Base-by-base conservation (phyloP, 35 echinoderm and acorn worm species). In the Holothuria glaberrima region DNA sequence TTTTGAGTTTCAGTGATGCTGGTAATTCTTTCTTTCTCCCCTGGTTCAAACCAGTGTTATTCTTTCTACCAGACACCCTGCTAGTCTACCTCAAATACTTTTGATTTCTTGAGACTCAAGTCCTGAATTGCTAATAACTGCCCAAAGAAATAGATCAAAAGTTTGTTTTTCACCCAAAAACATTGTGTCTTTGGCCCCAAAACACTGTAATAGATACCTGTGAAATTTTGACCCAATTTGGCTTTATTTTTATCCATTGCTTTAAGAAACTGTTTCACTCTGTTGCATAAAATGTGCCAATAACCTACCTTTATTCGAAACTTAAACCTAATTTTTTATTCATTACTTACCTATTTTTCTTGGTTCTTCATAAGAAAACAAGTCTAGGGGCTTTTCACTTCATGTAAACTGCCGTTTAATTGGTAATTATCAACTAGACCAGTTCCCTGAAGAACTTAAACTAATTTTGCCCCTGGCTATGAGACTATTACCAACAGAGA, bases 121-220 rank as follows among this genome's bases (percentile, higher is more conserved):
- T 54, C 16, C 50, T 14, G 50, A 54, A 54, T 54, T 54, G 9
- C 50, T 54, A 54, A 75, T 41, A 75, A 75, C 71, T 41, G 71
- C 71, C 71, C 71, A 75, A 75, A 75, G 71, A 75, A 75, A 75
- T 75, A 38, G 71, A 75, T 32, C 71, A 75, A 75, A 75, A 41
- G 32, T 75, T 75, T 31, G 32, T n/a, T 38, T 34, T 41, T 12
- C 20, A 21, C 44, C 44, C 44, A n/a, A n/a, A 48, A 21, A 31
- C 33, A 14, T 75, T 38, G 34, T 41, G 18, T 75, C 44, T 75
- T 41, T 75, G 32, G 44, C 71, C 33, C 70, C 28, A 75, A 32
- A 75, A 75, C 44, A 32, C 32, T 41, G 21, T 32, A 75, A 75
- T 21, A 18, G 30, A 41, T 6, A 38, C 44, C 71, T 9, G 32